Evolutionary conservation across 2,797 vertebrate genomes (phyloP).

Genomic region (Bovichtus diacanthus): DNA sequence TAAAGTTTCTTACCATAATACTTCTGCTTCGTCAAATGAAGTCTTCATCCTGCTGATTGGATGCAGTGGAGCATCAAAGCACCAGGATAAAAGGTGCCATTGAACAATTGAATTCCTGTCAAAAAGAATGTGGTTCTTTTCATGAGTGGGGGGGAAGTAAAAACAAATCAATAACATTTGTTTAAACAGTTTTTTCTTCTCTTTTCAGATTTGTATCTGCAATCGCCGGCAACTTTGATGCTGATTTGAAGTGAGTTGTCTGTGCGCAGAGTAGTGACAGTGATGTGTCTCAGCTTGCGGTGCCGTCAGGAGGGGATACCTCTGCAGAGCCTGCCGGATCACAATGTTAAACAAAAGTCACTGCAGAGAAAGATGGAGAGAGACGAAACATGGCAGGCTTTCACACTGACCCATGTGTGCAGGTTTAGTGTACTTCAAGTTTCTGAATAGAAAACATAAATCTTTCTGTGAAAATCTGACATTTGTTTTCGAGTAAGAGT

Average conservation of each 20-base stretch:
- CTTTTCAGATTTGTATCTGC: conserved; percentile 14
- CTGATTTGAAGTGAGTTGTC: conserved; percentile 50
- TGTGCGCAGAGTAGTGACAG: conserved; percentile 17
- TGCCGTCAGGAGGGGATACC: conserved; percentile 33
- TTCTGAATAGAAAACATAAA: conserved; percentile 26
- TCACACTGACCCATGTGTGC: background rate
- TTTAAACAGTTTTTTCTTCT: conserved; percentile 6
- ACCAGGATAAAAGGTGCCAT: conserved; percentile 55
- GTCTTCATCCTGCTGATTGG: conserved; percentile 47
- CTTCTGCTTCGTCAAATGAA: conserved; percentile 24
- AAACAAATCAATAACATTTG: conserved; percentile 48
- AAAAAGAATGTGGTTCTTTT: conserved; percentile 30
- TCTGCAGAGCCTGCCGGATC: conserved; percentile 22
- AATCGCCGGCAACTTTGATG: conserved; percentile 27
- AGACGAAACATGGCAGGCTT: background rate
- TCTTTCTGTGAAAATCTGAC: conserved; percentile 39
- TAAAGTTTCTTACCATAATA: conserved; percentile 11
- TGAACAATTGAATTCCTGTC: conserved; percentile 58
- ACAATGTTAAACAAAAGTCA: conserved; percentile 42
- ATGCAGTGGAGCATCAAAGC: conserved; percentile 55
- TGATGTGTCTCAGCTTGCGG: conserved; percentile 26
- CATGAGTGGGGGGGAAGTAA: conserved; percentile 22
- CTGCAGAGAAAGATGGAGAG: conserved; percentile 5
- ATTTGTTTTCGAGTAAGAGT: conserved; percentile 48
- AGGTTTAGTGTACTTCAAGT: background rate